Evolutionary conservation across 2,797 vertebrate genomes (phyloP).

Genomic region (Thunnus albacares): DNA sequence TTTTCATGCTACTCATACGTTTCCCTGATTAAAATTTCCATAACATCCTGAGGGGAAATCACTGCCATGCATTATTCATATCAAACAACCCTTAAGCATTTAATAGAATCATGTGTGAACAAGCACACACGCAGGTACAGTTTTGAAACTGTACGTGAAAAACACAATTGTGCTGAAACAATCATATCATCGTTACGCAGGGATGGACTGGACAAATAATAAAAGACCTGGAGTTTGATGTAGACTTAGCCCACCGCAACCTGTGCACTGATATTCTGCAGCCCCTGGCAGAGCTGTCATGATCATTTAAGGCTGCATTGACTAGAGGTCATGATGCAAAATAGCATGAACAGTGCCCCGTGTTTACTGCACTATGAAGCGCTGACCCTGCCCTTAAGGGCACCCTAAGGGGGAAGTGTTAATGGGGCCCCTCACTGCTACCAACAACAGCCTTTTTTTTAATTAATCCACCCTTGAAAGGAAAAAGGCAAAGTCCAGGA

Average conservation of each 20-base stretch:
- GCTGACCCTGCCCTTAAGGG: slow-evolving; percentile 47
- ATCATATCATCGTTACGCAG: background rate
- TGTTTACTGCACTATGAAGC: slow-evolving; percentile 32
- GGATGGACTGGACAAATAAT: background rate
- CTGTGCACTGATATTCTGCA: background rate
- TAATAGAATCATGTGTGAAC: slow-evolving; percentile 43
- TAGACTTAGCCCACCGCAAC: background rate
- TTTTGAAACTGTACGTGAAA: slow-evolving; percentile 28
- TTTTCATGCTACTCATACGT: slow-evolving; percentile 59
- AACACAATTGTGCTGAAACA: background rate
- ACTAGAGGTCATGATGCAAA: slow-evolving; percentile 43
- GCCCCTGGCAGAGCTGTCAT: slow-evolving; percentile 25
- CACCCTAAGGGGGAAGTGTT: slow-evolving; percentile 37
- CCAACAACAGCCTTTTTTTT: slow-evolving; percentile 17
- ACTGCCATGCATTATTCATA: slow-evolving; percentile 75
- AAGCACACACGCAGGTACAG: slow-evolving; percentile 39
- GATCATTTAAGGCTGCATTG: slow-evolving; percentile 29
- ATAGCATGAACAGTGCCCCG: slow-evolving; percentile 25
- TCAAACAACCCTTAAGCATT: slow-evolving; percentile 53
- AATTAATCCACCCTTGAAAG: background rate
- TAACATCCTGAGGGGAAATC: slow-evolving; percentile 58
- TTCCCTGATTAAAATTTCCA: slow-evolving; percentile 73
- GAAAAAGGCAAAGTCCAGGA: background rate
- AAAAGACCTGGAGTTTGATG: slow-evolving; percentile 13
- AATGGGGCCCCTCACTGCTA: slow-evolving; percentile 28